A percentile compares a stretch with the other conserved stretches of the same genome.
Conservation (phyloP, 2,888 invertebrate genomes). For the Empis livida region DNA sequence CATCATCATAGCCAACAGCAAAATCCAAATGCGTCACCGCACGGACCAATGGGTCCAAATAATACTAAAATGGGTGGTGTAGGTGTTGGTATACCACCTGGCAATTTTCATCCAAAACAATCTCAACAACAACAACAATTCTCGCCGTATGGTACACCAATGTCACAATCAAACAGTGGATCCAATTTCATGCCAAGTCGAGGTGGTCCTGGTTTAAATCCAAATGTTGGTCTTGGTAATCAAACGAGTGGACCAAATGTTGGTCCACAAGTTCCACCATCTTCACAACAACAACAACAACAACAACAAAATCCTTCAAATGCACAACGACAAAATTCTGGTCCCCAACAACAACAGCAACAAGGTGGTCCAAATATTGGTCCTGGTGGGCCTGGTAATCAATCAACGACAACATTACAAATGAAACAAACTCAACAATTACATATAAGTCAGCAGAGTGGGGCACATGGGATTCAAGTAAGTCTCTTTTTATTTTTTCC, state of each 20-base stretch:
- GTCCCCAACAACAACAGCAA: not conserved
- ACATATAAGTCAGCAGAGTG: slow-evolving; percentile 69
- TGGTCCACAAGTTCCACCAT: slow-evolving; percentile 10
- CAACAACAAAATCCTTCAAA: slow-evolving; percentile 12
- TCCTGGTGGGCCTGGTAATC: slow-evolving; percentile 15
- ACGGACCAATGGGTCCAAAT: slow-evolving; percentile 9
- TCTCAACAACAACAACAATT: slow-evolving; percentile 42
- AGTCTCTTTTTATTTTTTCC: slow-evolving; percentile 21
- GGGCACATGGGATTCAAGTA: slow-evolving; percentile 70
- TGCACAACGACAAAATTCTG: slow-evolving; percentile 11
- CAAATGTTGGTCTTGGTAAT: not conserved
- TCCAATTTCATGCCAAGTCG: slow-evolving; percentile 32
- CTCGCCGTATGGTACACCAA: slow-evolving; percentile 52
- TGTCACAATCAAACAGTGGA: slow-evolving; percentile 43
- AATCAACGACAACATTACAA: slow-evolving; percentile 49
- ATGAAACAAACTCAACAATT: slow-evolving; percentile 81
- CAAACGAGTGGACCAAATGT: slow-evolving; percentile 15
- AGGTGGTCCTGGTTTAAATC: slow-evolving; percentile 8
- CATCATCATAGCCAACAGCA: too few species aligned
- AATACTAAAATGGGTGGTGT: slow-evolving; percentile 27
- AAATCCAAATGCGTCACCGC: slow-evolving; percentile 27
- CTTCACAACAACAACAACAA: too few species aligned
- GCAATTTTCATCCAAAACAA: slow-evolving; percentile 15
- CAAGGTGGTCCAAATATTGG: slow-evolving; percentile 16
- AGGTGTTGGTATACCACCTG: slow-evolving; percentile 21